phyloP scores from a whole-genome alignment of 2,113 vertebrate species.

The Microtus oregoni region DNA sequence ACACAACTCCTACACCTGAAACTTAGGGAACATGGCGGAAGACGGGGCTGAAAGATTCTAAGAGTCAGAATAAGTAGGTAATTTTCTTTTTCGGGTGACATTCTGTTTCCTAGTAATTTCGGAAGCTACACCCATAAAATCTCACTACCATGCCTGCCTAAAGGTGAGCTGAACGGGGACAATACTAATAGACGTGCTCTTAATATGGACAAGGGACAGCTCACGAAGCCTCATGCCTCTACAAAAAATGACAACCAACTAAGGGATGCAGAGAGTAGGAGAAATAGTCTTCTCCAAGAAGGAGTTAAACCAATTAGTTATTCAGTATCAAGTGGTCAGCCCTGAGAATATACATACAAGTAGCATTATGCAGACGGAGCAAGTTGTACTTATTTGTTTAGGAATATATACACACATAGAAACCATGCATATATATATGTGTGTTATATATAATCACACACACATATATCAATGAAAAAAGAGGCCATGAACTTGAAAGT shows the following conservation, averaged over 20 bases:
- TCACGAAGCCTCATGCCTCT: neutral
- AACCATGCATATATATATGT: neutral
- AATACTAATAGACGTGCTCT: neutral
- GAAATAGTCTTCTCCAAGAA: neutral
- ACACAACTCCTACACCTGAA: neutral
- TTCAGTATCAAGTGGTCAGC: neutral
- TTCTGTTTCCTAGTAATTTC: neutral
- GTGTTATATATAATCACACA: neutral
- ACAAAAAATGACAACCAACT: neutral
- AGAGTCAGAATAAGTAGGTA: neutral
- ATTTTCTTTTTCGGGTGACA: neutral
- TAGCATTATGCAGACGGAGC: neutral
- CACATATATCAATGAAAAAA: neutral
- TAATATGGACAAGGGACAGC: neutral
- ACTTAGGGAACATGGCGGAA: neutral
- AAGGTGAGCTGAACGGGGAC: neutral
- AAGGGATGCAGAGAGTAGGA: neutral
- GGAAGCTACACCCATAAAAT: neutral
- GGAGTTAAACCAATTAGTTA: neutral
- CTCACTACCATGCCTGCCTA: neutral
- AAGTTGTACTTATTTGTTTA: neutral
- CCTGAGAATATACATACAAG: neutral
- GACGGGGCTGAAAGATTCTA: neutral
- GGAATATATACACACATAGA: neutral
- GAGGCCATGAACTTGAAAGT: neutral